Percentiles rank a stretch among this genome's conserved stretches.
Evolutionary conservation across 2,888 invertebrate genomes (phyloP).

Genomic region (Microchrysa polita): DNA sequence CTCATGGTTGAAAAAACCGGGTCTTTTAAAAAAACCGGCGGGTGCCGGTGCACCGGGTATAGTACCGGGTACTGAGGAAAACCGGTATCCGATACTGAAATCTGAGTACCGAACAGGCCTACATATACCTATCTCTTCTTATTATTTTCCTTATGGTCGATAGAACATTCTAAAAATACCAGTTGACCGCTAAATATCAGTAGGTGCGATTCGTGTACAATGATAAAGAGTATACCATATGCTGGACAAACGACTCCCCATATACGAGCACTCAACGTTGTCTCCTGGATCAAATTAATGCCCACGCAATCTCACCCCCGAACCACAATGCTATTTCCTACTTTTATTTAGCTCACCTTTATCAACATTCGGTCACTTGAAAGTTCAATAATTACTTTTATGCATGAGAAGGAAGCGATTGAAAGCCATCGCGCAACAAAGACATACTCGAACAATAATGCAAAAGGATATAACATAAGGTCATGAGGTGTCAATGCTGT

Average conservation of each 20-base stretch:
- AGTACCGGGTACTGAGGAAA: too few relatives aligned
- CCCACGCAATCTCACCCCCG: slow-evolving; percentile 29
- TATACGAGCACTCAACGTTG: slow-evolving; percentile 4
- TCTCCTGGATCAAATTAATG: slow-evolving; percentile 14
- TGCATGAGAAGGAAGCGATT: slow-evolving; percentile 39
- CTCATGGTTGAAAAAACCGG: too few relatives aligned
- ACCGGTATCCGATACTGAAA: too few relatives aligned
- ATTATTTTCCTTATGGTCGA: neutral
- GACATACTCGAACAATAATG: neutral
- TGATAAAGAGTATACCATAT: too few relatives aligned
- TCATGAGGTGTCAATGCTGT: neutral
- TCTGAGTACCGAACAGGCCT: too few relatives aligned
- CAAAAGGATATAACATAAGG: neutral
- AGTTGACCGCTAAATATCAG: slow-evolving; percentile 13
- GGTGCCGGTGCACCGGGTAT: too few relatives aligned
- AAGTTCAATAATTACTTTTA: slow-evolving; percentile 47
- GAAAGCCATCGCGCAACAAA: slow-evolving; percentile 28
- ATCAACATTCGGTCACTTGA: slow-evolving; percentile 37
- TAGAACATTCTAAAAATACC: slow-evolving; percentile 39
- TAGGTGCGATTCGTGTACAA: neutral
- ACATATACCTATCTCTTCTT: too few relatives aligned
- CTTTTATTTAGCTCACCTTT: neutral
- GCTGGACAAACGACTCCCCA: neutral
- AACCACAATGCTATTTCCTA: neutral
- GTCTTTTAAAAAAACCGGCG: too few relatives aligned